Base-by-base conservation (phyloP, 2,888 invertebrate genomes). In the Ophion ellenae region DNA sequence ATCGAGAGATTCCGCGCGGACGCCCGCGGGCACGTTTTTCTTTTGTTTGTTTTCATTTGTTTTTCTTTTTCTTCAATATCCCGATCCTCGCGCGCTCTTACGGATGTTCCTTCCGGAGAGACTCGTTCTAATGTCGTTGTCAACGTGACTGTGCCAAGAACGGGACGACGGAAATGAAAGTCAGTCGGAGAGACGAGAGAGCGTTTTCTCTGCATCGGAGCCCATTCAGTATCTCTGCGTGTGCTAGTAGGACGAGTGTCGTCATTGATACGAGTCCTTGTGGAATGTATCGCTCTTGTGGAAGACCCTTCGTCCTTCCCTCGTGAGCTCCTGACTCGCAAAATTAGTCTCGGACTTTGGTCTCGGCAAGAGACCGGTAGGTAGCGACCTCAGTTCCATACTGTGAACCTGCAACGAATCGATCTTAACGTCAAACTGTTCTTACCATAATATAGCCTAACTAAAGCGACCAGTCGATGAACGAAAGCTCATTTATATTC, bases 281-380 rank as follows among this genome's bases (percentile, higher is more conserved):
- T 97, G 96, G 95, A 97, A 97, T 91, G 97, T 97, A 95, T 97
- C 97, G 93, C 97, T 97, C 95, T 97, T 97, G 95, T 97, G 97
- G 95, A 97, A 97, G 92, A 96, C 91, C 81, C 93, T 93, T 79
- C 94, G 93, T 61, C 94, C 93, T 89, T 93, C 94, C 82, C 94
- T 94, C 91, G 95, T 95, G 91, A 95, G 94, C 91, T 95, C 95
- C 91, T 95, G 94, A 89, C 96, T 95, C 64, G 96, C 95, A 94
- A 97, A 97, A 95, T 97, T 97, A 95, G 96, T 97, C 94, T 97
- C 97, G 87, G 97, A 97, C 94, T 97, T 97, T 91, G 97, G 97
- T 90, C 97, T 95, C 36, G 97, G 97, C 90, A 97, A 95, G 82
- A 96, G 94, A 88, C 95, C 95, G 85, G 92, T 92, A 59, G 96